Base-by-base conservation (phyloP, 64 coral and sea anemone genomes). In the Montipora capricornis region DNA sequence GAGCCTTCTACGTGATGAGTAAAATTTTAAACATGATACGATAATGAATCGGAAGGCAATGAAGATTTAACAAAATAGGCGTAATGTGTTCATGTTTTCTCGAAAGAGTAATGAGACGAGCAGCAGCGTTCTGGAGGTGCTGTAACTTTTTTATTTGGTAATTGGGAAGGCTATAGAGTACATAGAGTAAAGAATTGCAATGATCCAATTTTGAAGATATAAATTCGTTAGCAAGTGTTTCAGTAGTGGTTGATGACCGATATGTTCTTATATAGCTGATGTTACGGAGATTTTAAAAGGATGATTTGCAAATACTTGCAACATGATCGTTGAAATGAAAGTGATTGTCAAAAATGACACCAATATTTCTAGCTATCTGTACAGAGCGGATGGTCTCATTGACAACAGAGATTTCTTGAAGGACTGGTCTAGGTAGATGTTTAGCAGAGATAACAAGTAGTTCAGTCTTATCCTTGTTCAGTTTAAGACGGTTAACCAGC, bases 161-260 rank as follows among this genome's bases (percentile, higher is more conserved):
- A 26, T 80, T 77, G 17, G 93, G 87, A 20, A 90, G 70, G 15
- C 78, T 37, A 37, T 37, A 37, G 29, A 37, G 29, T 37, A 37
- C 87, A 77, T 74, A 55, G 22, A 90, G 58, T 49, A 94, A 53
- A 47, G 49, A 61, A 24, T 94, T 94, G 17, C 93, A 94, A 5
- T 51, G 77, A 81, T 94, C 93, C 68, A 83, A 55, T 50, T 84
- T 81, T 74, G 87, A 94, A 59, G 93, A 79, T 46, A 89, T 46
- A 22, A 94, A 94, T n/a, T 62, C 87, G 73, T 94, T 17, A 19
- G 83, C 68, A 59, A 73, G 49, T 19, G 53, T 76, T 77, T 89
- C 80, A 85, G 75, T 81, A 6, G 78, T 79, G 47, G 53, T 53
- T 11, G 60, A 19, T 57, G 71, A 53, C n/a, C 89, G 45, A 20